These are phyloP conservation scores for Tricholaema leucomelas DNA, from an alignment of 2,113 vertebrate genomes.

Conservation along the genomic window DNA sequence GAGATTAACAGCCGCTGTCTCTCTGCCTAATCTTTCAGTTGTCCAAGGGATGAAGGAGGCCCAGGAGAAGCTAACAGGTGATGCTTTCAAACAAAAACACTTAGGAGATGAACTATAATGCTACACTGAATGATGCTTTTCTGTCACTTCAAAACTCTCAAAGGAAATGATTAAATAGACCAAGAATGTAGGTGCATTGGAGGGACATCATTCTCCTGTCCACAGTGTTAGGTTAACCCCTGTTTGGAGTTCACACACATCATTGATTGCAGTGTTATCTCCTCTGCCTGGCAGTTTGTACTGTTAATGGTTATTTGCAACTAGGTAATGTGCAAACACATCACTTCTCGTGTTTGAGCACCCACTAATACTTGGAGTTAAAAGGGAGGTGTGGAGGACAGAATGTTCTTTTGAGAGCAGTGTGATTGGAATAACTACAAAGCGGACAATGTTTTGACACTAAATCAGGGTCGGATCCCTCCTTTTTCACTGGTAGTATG, in stretches of 20 bases:
- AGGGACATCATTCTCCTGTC: conserved; percentile 35
- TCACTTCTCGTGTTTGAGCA: neutral
- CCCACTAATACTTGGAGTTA: neutral
- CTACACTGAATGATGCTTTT: conserved; percentile 6
- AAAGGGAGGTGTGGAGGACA: neutral
- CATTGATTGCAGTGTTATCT: conserved; percentile 30
- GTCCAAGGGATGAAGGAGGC: conserved; percentile 93
- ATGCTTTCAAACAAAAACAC: conserved; percentile 85
- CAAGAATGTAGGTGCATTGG: conserved; percentile 45
- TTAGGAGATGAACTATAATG: conserved; percentile 90
- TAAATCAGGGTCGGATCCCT: conserved; percentile 7
- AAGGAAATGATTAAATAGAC: conserved; percentile 25
- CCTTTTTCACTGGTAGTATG: conserved; percentile 7
- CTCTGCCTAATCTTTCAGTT: conserved; percentile 76
- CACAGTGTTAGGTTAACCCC: conserved; percentile 40
- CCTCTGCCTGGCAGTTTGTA: conserved; percentile 21
- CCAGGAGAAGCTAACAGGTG: conserved; percentile 92
- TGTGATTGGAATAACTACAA: neutral
- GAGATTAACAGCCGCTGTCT: neutral
- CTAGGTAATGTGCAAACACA: neutral
- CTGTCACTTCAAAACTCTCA: neutral
- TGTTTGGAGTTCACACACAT: conserved; percentile 42
- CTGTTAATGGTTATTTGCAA: conserved; percentile 13
- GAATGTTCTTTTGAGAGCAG: neutral
- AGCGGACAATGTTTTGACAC: neutral